phyloP scores from a whole-genome alignment of 2,113 vertebrate genomes.

The Nannospalax galili region DNA sequence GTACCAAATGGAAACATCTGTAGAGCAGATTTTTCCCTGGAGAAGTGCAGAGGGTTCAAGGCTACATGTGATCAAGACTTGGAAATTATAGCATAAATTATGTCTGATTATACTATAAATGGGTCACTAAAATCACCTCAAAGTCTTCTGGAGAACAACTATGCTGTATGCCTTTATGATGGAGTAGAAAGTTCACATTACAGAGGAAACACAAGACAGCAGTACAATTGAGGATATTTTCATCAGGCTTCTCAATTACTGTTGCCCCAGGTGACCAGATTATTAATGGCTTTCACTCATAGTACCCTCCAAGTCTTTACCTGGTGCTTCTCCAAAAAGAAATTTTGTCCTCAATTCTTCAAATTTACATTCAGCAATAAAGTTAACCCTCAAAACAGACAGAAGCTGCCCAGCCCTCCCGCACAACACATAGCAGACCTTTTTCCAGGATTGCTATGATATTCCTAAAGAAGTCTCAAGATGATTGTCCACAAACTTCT shows the following conservation, averaged over 20 bases:
- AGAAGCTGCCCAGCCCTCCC: accelerated
- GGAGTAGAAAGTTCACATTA: background rate
- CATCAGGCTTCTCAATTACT: background rate
- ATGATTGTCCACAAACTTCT: background rate
- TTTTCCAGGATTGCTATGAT: background rate
- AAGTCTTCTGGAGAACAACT: background rate
- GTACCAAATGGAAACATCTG: background rate
- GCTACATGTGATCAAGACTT: background rate
- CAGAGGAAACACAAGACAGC: background rate
- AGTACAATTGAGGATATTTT: background rate
- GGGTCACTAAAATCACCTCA: background rate
- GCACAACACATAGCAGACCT: too few species aligned
- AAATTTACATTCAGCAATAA: background rate
- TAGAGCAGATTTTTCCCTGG: background rate
- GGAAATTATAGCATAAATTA: background rate
- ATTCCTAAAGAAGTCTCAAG: too few species aligned
- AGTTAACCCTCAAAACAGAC: background rate
- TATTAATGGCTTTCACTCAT: background rate
- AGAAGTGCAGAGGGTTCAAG: background rate
- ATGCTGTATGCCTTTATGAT: background rate
- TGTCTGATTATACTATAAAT: background rate
- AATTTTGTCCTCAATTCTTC: background rate
- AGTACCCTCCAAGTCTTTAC: background rate
- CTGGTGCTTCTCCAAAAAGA: background rate
- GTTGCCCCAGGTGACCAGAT: accelerated